Base-by-base conservation (phyloP, 2,888 invertebrate species). In the Cephus runcator region DNA sequence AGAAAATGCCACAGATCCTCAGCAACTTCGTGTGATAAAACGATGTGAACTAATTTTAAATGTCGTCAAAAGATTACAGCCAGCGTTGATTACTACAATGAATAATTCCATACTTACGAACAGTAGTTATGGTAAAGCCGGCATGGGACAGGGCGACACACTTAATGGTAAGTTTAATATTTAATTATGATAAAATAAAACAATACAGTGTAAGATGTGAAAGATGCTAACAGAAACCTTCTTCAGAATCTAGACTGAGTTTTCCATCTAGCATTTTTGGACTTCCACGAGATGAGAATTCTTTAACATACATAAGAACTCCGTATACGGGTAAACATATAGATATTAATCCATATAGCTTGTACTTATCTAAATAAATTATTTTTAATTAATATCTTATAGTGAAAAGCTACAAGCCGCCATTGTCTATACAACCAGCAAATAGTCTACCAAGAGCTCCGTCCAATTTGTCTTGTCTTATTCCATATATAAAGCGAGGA, bases 401-500 rank as follows among this genome's bases (percentile, higher is more conserved):
- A 90, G 91, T 91, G 4, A 89, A 88, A 83, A 87, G 83, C 78
- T 89, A 87, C 74, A 91, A 91, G 79, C 86, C 87, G 33, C 86
- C 86, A 9, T 82, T 91, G 23, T 89, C 91, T 2, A 89, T 91
- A 80, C 90, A 91, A 83, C 83, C 89, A 35, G 88, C 89, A 9
- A 88, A 90, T 74, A 87, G 86, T 71, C 80, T 84, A 34, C 82
- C 86, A 30, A 87, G 88, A 79, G 85, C 83, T 4, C 84, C 87
- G 68, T 83, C 86, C 12, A 86, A 90, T 81, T 81, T 90, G 36
- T 88, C 89, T 0, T 87, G 87, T 36, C 81, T 91, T 76, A 89
- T 91, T 79, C 90, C 91, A 0, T 91, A 91, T 35, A 91, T 91
- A 76, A 85, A 87, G 81, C 88, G 87, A 34, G 91, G 91, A 9